phyloP scores from a whole-genome alignment of 2,113 vertebrate genomes.

The Brienomyrus brachyistius region DNA sequence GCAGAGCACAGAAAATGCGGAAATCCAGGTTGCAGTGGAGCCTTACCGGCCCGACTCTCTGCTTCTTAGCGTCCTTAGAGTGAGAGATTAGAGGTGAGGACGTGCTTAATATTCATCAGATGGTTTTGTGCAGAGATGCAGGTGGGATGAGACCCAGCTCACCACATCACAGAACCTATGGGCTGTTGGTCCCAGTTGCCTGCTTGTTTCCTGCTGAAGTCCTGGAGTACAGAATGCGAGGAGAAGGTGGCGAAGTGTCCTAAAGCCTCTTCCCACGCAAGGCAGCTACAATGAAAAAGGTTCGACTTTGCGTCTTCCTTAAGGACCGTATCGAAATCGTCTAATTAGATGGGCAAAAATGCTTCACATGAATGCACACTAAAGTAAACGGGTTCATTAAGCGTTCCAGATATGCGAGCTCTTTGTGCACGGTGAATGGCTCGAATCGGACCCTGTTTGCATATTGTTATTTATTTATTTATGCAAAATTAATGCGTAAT shows the following conservation, averaged over 20 bases:
- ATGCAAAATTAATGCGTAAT: slow-evolving; percentile 9
- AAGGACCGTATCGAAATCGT: not conserved
- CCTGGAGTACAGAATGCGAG: not conserved
- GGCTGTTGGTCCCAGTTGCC: not conserved
- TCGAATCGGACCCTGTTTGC: not conserved
- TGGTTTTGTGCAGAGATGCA: not conserved
- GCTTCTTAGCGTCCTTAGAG: not conserved
- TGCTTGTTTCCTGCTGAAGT: not conserved
- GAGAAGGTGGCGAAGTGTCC: not conserved
- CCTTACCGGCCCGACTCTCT: not conserved
- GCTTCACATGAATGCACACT: not conserved
- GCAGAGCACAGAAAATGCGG: not conserved
- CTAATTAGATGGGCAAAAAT: slow-evolving; percentile 11
- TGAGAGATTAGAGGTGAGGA: not conserved
- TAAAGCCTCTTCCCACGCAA: not conserved
- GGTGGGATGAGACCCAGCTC: not conserved
- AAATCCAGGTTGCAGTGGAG: not conserved
- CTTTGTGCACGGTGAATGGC: not conserved
- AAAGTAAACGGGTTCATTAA: not conserved
- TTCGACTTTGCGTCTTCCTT: not conserved
- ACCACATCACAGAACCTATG: not conserved
- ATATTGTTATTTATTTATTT: slow-evolving; percentile 5
- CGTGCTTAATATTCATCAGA: not conserved
- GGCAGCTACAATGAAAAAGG: not conserved
- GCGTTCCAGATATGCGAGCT: not conserved